Percentiles rank a stretch among this genome's conserved stretches.
Evolutionary conservation across 35 echinoderm and acorn worm species (phyloP).

Genomic region (Ophioderma brevispina): DNA sequence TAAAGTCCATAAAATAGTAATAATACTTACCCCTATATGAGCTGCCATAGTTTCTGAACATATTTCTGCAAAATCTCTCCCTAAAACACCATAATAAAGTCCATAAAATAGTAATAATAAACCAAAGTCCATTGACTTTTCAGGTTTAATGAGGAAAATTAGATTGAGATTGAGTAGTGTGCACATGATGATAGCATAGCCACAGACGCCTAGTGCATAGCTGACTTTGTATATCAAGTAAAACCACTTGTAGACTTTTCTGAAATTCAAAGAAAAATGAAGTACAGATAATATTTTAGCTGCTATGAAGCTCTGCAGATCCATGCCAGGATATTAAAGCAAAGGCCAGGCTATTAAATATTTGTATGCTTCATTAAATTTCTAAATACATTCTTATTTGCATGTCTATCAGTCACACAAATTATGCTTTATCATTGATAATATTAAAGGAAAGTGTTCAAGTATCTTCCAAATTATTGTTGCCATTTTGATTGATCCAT

Average conservation of each 20-base stretch:
- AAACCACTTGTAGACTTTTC: constrained; percentile 95
- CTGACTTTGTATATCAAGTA: constrained; percentile 95
- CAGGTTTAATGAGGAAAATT: constrained; percentile 77
- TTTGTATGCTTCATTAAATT: too few species aligned
- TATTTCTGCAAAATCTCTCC: constrained; percentile 99
- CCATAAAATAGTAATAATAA: constrained; percentile 91
- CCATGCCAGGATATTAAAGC: too few species aligned
- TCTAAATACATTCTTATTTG: too few species aligned
- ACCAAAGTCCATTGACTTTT: constrained; percentile 87
- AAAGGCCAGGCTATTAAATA: too few species aligned
- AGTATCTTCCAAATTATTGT: too few species aligned
- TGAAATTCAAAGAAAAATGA: constrained; percentile 27
- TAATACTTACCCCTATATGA: constrained; percentile 89
- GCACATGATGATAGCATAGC: constrained; percentile 88
- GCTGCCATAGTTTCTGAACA: constrained; percentile 95
- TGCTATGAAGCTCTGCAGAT: too few species aligned
- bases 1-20: constrained; percentile 96
- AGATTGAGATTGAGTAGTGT: constrained; percentile 90
- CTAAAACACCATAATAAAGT: constrained; percentile 94
- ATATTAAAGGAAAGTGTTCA: too few species aligned
- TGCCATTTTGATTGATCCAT: too few species aligned
- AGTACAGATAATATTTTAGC: too few species aligned
- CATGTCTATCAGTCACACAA: too few species aligned
- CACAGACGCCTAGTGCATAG: constrained; percentile 80
- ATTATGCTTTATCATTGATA: too few species aligned